These are phyloP conservation scores for Margaritifera margaritifera DNA, from an alignment of 2,888 invertebrate genomes.

Conservation along the genomic window DNA sequence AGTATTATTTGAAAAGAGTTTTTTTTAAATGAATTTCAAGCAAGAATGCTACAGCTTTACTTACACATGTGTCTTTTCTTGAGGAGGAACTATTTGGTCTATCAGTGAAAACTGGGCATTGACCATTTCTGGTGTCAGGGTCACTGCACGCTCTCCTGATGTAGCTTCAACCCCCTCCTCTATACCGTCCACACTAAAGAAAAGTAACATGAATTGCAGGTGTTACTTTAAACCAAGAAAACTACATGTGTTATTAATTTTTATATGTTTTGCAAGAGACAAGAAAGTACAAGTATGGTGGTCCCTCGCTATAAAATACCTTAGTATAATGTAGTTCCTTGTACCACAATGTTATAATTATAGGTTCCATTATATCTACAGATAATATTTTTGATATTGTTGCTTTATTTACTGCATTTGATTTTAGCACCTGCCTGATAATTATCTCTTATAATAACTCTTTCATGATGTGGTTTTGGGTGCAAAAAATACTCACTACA, in stretches of 20 bases:
- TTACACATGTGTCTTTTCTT: constrained; percentile 50
- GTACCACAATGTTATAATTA: too few species aligned
- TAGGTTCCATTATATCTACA: too few species aligned
- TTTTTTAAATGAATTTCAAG: background rate
- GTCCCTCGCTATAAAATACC: too few species aligned
- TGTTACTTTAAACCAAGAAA: background rate
- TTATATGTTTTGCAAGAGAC: background rate
- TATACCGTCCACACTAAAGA: constrained; percentile 39
- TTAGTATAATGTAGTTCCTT: too few species aligned
- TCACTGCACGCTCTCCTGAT: constrained; percentile 25
- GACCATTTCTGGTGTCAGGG: constrained; percentile 69
- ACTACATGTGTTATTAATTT: background rate
- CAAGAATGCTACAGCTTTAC: constrained; percentile 8
- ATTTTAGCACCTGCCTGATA: too few species aligned
- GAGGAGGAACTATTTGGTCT: constrained; percentile 43
- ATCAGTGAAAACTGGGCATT: constrained; percentile 64
- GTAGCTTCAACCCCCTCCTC: constrained; percentile 32
- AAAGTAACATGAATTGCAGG: background rate
- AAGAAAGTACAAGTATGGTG: too few species aligned
- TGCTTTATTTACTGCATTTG: too few species aligned
- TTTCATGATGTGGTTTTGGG: too few species aligned
- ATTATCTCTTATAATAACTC: too few species aligned
- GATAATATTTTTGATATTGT: too few species aligned
- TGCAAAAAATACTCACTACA: too few species aligned
- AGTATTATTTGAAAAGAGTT: background rate